phyloP scores from a whole-genome alignment of 2,797 vertebrate genomes.

The Ambastaia sidthimunki region DNA sequence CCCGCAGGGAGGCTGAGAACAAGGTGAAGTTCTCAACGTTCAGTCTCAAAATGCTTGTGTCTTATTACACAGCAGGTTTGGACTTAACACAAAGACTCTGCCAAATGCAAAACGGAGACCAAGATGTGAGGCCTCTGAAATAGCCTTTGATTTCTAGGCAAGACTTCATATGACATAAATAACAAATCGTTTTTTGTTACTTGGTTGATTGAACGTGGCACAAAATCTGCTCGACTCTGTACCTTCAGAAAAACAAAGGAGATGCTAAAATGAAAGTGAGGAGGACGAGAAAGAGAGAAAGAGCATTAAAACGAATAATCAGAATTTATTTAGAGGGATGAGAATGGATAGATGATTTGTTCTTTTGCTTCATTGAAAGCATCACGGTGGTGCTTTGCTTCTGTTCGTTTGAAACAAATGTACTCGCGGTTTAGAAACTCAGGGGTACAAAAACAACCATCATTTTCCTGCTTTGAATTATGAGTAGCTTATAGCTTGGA shows the following conservation, averaged over 20 bases:
- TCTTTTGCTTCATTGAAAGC: conserved; percentile 27
- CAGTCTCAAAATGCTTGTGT: conserved; percentile 64
- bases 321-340: conserved; percentile 34
- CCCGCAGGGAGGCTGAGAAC: conserved; percentile 48
- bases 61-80: conserved; percentile 60
- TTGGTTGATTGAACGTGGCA: conserved; percentile 65
- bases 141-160: conserved; percentile 38
- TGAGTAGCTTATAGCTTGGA: too few relatives aligned
- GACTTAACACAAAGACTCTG: conserved; percentile 60
- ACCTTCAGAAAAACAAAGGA: conserved; percentile 13
- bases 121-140: conserved; percentile 42
- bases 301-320: conserved; percentile 21
- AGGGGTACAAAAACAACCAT: not conserved
- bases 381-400: conserved; percentile 12
- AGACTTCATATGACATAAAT: conserved; percentile 61
- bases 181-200: conserved; percentile 60
- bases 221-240: conserved; percentile 32
- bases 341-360: conserved; percentile 15
- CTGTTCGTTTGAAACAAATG: conserved; percentile 20
- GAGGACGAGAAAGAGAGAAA: conserved; percentile 17
- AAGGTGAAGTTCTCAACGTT: conserved; percentile 65
- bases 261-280: conserved; percentile 34
- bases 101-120: conserved; percentile 54
- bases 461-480: too few relatives aligned
- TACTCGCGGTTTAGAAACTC: not conserved